These are phyloP conservation scores for Thecocarcelia acutangulata DNA, from an alignment of 2,888 invertebrate genomes.

Conservation along the genomic window DNA sequence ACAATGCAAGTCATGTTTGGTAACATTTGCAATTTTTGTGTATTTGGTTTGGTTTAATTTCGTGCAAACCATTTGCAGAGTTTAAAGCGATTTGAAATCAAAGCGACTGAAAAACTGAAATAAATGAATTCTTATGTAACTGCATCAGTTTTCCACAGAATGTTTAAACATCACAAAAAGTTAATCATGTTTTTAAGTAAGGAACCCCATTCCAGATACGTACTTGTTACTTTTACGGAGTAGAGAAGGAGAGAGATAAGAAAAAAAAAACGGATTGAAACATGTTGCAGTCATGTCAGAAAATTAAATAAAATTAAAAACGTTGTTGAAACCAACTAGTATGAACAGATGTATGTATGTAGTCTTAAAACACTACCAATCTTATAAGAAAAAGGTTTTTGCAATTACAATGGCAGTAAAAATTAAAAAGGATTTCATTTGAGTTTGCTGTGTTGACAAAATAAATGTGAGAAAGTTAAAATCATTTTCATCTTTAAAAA, in stretches of 20 bases:
- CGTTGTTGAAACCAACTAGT: neutral
- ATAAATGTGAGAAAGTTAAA: slow-evolving; percentile 49
- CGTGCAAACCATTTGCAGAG: slow-evolving; percentile 34
- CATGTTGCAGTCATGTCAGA: slow-evolving; percentile 5
- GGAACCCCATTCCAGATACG: neutral
- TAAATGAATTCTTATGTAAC: slow-evolving; percentile 49
- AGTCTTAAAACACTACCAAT: slow-evolving; percentile 9
- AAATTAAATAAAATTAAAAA: slow-evolving; percentile 13
- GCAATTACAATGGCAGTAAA: neutral
- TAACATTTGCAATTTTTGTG: slow-evolving; percentile 47
- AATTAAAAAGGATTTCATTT: neutral
- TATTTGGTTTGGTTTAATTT: slow-evolving; percentile 37
- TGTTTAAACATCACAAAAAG: slow-evolving; percentile 27
- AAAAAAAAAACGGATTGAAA: slow-evolving; percentile 14
- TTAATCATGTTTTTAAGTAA: no score
- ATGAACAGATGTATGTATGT: no score
- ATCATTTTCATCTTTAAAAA: slow-evolving; percentile 1
- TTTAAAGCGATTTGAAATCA: slow-evolving; percentile 32
- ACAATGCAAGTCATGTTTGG: slow-evolving; percentile 56
- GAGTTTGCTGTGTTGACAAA: slow-evolving; percentile 4
- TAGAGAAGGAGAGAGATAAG: neutral
- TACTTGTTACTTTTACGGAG: neutral
- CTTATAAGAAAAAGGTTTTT: slow-evolving; percentile 20
- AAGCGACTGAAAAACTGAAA: slow-evolving; percentile 3
- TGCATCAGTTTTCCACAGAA: slow-evolving; percentile 39